Evolutionary conservation across 2,113 vertebrate species (phyloP).

Genomic region (Odocoileus virginianus): DNA sequence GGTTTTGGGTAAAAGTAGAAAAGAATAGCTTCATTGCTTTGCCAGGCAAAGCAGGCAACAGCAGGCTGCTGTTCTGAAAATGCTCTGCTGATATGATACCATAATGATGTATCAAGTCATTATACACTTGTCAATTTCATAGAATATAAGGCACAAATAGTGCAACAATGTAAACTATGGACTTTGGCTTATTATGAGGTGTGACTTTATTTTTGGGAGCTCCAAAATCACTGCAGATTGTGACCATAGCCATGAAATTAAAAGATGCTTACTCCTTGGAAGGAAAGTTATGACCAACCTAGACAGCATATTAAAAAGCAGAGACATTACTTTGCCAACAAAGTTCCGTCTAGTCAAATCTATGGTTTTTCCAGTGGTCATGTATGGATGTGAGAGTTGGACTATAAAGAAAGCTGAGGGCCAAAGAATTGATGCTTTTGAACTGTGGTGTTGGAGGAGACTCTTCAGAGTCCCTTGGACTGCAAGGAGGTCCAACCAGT

Average conservation of each 20-base stretch:
- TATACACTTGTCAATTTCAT: neutral
- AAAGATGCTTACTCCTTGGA: neutral
- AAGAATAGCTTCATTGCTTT: neutral
- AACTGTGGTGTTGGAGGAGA: neutral
- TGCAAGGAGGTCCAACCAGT: neutral
- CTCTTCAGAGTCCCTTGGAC: neutral
- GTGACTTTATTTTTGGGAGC: neutral
- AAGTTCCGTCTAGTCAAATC: neutral
- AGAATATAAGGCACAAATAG: neutral
- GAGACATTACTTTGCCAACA: neutral
- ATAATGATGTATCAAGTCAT: neutral
- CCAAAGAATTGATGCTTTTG: neutral
- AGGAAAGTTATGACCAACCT: neutral
- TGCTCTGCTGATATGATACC: neutral
- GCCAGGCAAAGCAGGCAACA: neutral
- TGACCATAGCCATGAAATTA: neutral
- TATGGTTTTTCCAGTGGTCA: neutral
- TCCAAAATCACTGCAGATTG: neutral
- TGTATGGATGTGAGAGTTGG: neutral
- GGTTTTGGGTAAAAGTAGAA: neutral
- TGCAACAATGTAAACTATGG: neutral
- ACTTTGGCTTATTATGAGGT: neutral
- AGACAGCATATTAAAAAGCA: neutral
- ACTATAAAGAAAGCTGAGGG: neutral
- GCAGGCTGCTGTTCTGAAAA: neutral